Evolutionary conservation across 2,113 vertebrate species (phyloP).

Genomic region (Passer domesticus): DNA sequence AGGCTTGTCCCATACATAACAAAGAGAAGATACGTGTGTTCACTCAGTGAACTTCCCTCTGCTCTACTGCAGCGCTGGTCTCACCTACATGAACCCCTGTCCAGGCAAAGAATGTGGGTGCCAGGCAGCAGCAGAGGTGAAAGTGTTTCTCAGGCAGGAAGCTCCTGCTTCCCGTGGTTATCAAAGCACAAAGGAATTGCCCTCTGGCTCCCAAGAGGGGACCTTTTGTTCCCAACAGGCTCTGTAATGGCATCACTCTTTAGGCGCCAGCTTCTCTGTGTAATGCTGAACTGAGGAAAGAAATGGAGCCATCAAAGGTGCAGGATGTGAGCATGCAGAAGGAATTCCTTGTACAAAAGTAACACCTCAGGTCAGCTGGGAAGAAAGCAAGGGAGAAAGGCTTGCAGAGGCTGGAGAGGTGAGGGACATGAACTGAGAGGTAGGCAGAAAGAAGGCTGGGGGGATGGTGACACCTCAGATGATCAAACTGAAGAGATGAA

Average conservation of each 20-base stretch:
- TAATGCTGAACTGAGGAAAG: not conserved
- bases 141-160: not conserved
- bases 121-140: not conserved
- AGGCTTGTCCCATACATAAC: not conserved
- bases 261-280: not conserved
- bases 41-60: not conserved
- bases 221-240: not conserved
- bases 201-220: not conserved
- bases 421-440: not conserved
- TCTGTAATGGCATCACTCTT: not conserved
- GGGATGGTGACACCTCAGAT: not conserved
- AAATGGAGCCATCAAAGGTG: not conserved
- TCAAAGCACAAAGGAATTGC: not conserved
- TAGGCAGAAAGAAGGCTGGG: not conserved
- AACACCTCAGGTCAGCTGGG: not conserved
- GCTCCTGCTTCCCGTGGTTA: not conserved
- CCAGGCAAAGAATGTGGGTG: not conserved
- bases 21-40: not conserved
- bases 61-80: not conserved
- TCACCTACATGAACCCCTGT: not conserved
- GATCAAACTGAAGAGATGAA: not conserved
- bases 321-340: not conserved
- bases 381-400: not conserved
- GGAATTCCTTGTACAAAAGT: not conserved
- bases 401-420: not conserved